Conservation (phyloP, 2,888 invertebrate genomes). For the Xylocampa areola region DNA sequence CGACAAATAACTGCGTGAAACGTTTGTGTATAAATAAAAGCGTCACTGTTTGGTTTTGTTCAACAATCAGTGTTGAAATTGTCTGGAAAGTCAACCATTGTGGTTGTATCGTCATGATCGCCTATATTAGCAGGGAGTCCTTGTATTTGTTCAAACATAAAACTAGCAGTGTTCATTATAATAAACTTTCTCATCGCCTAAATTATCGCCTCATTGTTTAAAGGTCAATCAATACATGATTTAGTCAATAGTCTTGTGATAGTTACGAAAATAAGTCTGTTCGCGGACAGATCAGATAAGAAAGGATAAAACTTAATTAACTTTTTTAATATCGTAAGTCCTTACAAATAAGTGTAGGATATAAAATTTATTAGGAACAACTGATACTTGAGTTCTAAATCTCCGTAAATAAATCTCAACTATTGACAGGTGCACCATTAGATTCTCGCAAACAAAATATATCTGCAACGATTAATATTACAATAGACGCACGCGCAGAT, state of each 20-base stretch:
- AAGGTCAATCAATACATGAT: too few relatives aligned
- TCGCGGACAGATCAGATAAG: too few relatives aligned
- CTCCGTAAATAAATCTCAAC: neutral
- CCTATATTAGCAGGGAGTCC: constrained; percentile 8
- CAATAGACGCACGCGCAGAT: constrained; percentile 68
- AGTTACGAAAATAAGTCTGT: too few relatives aligned
- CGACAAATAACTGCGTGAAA: constrained; percentile 29
- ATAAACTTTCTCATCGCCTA: neutral
- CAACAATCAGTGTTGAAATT: constrained; percentile 23
- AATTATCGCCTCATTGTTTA: too few relatives aligned
- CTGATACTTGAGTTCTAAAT: neutral
- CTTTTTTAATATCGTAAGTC: too few relatives aligned
- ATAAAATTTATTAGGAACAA: neutral
- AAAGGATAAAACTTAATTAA: too few relatives aligned
- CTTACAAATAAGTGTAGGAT: too few relatives aligned
- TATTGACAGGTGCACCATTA: constrained; percentile 63
- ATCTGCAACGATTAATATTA: constrained; percentile 68
- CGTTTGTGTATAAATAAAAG: constrained; percentile 45
- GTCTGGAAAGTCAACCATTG: constrained; percentile 18
- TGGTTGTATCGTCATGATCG: constrained; percentile 12
- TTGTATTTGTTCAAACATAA: neutral
- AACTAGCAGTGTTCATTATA: constrained; percentile 1
- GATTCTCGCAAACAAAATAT: constrained; percentile 64
- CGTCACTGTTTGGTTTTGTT: constrained; percentile 48
- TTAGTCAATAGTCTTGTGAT: too few relatives aligned